phyloP scores from a whole-genome alignment of 2,888 invertebrate genomes.

The Hofmannophila pseudospretella region DNA sequence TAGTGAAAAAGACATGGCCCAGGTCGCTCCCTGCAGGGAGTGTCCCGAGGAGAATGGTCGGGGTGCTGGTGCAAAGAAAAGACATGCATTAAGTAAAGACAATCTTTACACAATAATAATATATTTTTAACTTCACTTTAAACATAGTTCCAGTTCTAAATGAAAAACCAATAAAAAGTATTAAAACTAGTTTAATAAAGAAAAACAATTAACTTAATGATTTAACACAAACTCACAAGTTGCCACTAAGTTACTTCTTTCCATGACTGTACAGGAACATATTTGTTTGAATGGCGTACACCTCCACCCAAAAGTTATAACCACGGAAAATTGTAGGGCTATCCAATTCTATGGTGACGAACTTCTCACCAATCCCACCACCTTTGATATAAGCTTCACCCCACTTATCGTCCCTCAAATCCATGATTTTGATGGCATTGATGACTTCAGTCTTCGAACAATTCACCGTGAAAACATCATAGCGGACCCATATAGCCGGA shows the following conservation, averaged over 20 bases:
- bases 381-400: constrained; percentile 47
- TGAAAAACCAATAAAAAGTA: constrained; percentile 5
- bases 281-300: constrained; percentile 45
- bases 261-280: constrained; percentile 40
- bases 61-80: too few species aligned
- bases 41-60: too few species aligned
- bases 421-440: constrained; percentile 48
- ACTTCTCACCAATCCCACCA: constrained; percentile 54
- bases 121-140: too few species aligned
- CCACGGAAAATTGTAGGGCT: constrained; percentile 54
- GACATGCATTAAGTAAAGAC: too few species aligned
- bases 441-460: constrained; percentile 44
- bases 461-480: constrained; percentile 14
- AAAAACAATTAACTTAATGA: constrained; percentile 10
- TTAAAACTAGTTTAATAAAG: constrained; percentile 13
- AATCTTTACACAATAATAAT: too few species aligned
- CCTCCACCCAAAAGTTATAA: constrained; percentile 56
- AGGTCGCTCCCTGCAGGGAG: too few species aligned
- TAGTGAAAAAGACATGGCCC: too few species aligned
- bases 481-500: constrained; percentile 48
- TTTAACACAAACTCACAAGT: constrained; percentile 11
- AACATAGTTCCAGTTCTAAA: too few species aligned
- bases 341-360: constrained; percentile 48
- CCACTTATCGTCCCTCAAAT: constrained; percentile 49
- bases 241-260: constrained; percentile 23